Conservation (phyloP, 2,113 vertebrate genomes). For the Podarcis cretensis region DNA sequence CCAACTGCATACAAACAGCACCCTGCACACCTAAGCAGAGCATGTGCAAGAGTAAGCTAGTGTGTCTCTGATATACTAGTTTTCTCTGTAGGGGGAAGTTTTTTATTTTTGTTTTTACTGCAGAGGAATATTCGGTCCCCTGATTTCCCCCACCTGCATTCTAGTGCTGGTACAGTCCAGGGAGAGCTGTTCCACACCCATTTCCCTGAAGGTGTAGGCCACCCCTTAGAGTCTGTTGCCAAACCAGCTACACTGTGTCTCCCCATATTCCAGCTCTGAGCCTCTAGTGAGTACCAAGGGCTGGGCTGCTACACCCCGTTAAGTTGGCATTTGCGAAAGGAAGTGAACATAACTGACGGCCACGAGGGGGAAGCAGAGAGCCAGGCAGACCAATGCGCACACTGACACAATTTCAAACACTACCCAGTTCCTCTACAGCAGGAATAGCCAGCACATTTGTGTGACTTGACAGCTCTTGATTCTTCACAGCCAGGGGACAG, state of each 20-base stretch:
- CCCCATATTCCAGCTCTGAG: neutral
- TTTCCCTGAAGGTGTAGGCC: neutral
- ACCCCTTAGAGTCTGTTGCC: conserved; percentile 6
- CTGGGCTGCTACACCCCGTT: neutral
- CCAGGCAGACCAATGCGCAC: neutral
- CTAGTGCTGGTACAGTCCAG: neutral
- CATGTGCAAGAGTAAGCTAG: neutral
- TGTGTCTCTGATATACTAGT: neutral
- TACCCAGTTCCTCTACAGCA: neutral
- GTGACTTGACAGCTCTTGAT: neutral
- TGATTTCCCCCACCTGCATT: neutral
- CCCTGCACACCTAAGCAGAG: neutral
- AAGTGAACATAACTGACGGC: neutral
- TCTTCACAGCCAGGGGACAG: neutral
- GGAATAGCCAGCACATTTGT: neutral
- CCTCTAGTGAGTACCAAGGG: neutral
- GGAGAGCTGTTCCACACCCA: neutral
- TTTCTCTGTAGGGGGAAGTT: neutral
- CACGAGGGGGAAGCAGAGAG: neutral
- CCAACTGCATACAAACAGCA: neutral
- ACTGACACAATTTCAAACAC: neutral
- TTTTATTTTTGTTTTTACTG: too few relatives aligned
- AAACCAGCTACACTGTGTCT: conserved; percentile 22
- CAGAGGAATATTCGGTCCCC: neutral
- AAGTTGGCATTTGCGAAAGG: neutral